Base-by-base conservation (phyloP, 2,113 vertebrate species). In the Myrmecobius fasciatus region DNA sequence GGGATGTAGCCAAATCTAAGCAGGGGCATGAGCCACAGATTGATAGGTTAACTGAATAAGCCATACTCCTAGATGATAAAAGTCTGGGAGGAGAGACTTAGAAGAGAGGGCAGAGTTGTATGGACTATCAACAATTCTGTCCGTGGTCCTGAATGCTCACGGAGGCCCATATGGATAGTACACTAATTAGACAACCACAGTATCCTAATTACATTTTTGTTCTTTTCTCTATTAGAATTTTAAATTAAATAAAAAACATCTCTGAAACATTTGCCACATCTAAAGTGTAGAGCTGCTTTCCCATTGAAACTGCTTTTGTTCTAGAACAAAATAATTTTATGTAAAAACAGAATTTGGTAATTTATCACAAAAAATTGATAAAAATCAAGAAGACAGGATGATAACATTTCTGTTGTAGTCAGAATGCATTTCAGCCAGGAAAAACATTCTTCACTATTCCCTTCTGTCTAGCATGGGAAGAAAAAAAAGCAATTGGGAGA, bases 311-410 rank as follows among this genome's bases (percentile, higher is more conserved):
- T 83, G 36, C 17, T 83, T 26, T 94, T 75, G 67, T 92, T 95
- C 54, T 94, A 89, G 43, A 90, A 6, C 20, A 48, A 95, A 95
- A 88, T 22, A 6, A 14, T 91, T 89, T 53, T n/a, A 49, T 46
- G 0, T 89, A 94, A 94, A 51, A 94, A 93, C 91, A 52, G 95
- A 92, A 94, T 67, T 25, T 46, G 25, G 47, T 17, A 60, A 89
- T 22, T 97, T 91, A 89, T 26, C 25, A 94, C 75, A 92, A 91
- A 92, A 96, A 91, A 88, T 96, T 56, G 54, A 89, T 88, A 90
- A 91, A 36, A 11, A 88, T 36, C 10, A 20, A 36, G 83, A 88
- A 95, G 60, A 94, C 93, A 92, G 91, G 28, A 28, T 92, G 26
- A 88, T 97, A 90, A 95, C 89, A 67, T 89, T 93, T 93, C 48